Percentiles rank a stretch among this genome's conserved stretches.
Conservation (phyloP, 2,888 invertebrate genomes). For the Heteromyza rotundicornis region DNA sequence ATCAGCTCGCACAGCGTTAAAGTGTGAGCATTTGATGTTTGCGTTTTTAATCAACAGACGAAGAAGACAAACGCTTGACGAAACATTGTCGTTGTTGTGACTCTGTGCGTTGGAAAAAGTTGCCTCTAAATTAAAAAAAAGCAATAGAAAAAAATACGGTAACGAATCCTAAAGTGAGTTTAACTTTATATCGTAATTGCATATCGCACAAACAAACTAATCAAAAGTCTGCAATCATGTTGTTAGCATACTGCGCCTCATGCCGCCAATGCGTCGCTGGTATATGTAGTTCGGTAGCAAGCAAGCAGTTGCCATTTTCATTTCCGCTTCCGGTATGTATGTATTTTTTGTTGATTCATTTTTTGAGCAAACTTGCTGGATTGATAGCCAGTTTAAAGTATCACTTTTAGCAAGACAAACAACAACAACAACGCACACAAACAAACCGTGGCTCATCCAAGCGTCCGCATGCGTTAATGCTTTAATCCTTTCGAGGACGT, state of each 20-base stretch:
- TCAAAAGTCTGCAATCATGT: constrained; percentile 54
- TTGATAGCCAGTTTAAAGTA: constrained; percentile 24
- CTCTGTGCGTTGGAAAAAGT: constrained; percentile 13
- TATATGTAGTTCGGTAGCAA: background rate
- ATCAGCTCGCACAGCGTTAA: constrained; percentile 4
- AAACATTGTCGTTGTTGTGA: constrained; percentile 25
- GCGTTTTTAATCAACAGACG: constrained; percentile 56
- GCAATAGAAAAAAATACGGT: background rate
- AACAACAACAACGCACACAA: constrained; percentile 3
- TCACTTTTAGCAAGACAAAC: constrained; percentile 34
- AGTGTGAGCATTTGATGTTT: constrained; percentile 41
- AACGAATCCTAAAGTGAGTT: constrained; percentile 39
- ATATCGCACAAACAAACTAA: constrained; percentile 55
- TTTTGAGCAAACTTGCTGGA: constrained; percentile 21
- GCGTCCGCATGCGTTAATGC: constrained; percentile 52
- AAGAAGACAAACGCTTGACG: constrained; percentile 14
- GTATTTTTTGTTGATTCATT: too few species aligned
- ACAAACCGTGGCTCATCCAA: constrained; percentile 17
- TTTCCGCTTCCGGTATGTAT: constrained; percentile 35
- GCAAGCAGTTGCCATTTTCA: constrained; percentile 22
- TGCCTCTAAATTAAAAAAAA: constrained; percentile 1
- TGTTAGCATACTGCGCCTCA: background rate
- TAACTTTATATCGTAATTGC: constrained; percentile 57
- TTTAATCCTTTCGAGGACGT: constrained; percentile 45
- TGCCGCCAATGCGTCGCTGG: too few species aligned